Evolutionary conservation across 2,113 vertebrate species (phyloP), one percentile per base, ranked within the genome.

Genomic region (Beaufortia kweichowensis): DNA sequence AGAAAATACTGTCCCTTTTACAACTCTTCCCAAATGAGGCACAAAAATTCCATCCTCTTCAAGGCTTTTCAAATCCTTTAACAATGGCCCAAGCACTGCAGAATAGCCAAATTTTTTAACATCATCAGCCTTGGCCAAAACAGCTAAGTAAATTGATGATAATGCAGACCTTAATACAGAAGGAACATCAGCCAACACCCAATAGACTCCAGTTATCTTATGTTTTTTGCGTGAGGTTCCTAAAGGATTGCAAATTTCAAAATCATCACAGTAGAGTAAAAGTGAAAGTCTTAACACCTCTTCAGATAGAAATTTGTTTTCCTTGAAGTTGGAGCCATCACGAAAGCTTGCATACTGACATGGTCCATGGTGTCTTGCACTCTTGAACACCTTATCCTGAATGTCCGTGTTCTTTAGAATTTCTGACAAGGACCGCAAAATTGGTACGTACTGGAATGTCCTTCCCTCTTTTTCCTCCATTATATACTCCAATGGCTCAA

Each of bases 401-500:
- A 81, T 80, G 59, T 83, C 76, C 46, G 21, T 68, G 14, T 83
- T 83, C 28, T 72, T 81, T 26, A 76, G 21, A 74, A 80, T 11
- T 79, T 85, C 39, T 29, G 75, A 77, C 72, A 87, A 77, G 28
- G 66, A 79, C 17, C 71, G 75, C 28, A 83, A 73, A 76, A 83
- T 70, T 35, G 79, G 78, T 67, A 83, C 26, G 83, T 87, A 84
- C 1, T 87, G 79, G 6, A 83, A 84, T 0, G 72, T 80, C 31
- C 31, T 77, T 43, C 19, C 59, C 6, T 83, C 72, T 71, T 81
- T 81, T 2, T 3, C 64, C 70, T 83, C 70, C 12, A 83, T 67
- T 71, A 84, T 78, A 69, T 85, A 84, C 60, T 85, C 81, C 8
- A 80, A 0, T 0, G 75, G 71, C 12, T 85, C 79, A 82, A 82